These are phyloP conservation scores for Reticulitermes lucifugus DNA, from an alignment of 2,888 invertebrate genomes.

Conservation along the genomic window DNA sequence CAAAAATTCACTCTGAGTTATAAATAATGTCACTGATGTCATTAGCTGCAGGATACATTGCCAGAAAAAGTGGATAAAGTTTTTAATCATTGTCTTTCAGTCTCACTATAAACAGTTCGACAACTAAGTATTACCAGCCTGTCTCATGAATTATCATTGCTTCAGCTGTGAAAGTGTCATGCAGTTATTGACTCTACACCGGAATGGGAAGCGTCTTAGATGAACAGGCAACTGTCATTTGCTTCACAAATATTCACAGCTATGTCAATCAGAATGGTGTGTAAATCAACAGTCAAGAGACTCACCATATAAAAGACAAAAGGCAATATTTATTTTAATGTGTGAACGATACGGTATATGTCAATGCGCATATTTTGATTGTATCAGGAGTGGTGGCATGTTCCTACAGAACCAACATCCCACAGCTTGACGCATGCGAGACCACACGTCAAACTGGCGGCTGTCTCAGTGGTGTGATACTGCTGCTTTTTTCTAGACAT, in stretches of 20 bases:
- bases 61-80: too few relatives aligned
- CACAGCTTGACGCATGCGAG: neutral
- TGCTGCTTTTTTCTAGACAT: too few relatives aligned
- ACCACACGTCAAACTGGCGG: neutral
- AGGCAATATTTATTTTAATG: neutral
- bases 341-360: neutral
- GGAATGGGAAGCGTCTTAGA: neutral
- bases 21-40: slow-evolving; percentile 12
- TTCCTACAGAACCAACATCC: neutral
- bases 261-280: neutral
- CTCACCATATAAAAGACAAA: neutral
- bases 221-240: too few relatives aligned
- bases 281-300: neutral
- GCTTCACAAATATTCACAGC: too few relatives aligned
- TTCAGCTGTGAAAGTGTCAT: too few relatives aligned
- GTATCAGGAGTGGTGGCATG: slow-evolving; percentile 1
- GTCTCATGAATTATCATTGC: neutral
- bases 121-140: neutral
- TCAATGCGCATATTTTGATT: neutral
- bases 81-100: neutral
- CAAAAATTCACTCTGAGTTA: neutral
- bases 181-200: neutral
- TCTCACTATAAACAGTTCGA: neutral
- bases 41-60: neutral
- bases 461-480: neutral